Evolutionary conservation across 64 coral and sea anemone genomes (phyloP).

Genomic region (Stichodactyla mertensii): DNA sequence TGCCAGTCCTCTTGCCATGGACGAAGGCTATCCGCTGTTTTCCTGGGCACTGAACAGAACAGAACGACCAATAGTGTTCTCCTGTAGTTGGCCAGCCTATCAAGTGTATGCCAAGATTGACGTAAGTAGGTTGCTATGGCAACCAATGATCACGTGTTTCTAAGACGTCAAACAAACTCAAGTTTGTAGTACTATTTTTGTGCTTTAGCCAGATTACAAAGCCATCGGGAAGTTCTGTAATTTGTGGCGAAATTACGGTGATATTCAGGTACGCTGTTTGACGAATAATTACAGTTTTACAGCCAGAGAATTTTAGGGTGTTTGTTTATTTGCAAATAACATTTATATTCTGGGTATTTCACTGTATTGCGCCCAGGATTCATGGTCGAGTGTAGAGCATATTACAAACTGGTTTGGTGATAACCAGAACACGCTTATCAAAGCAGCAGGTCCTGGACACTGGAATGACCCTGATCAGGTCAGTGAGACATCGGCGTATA

Average conservation of each 20-base stretch:
- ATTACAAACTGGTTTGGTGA: conserved; percentile 74
- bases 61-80: conserved; percentile 65
- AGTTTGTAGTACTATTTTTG: neutral
- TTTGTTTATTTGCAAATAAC: too few relatives aligned
- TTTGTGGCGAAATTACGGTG: conserved; percentile 82
- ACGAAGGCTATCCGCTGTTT: conserved; percentile 72
- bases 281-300: too few relatives aligned
- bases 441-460: conserved; percentile 48
- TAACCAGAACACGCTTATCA: conserved; percentile 59
- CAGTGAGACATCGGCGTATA: neutral
- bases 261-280: conserved; percentile 64
- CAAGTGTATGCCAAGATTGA: conserved; percentile 53
- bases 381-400: conserved; percentile 52
- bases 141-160: neutral
- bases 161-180: neutral
- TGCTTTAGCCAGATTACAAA: conserved; percentile 50
- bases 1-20: conserved; percentile 59
- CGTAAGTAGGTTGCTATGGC: conserved; percentile 20
- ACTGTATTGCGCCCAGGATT: conserved; percentile 43
- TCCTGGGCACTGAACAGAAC: conserved; percentile 61
- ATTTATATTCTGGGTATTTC: neutral
- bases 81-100: conserved; percentile 91
- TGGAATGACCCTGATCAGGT: conserved; percentile 94
- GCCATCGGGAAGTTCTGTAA: conserved; percentile 70
- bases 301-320: too few relatives aligned